These are phyloP conservation scores for Danio kyathit DNA, from an alignment of 2,797 vertebrate species.

Conservation along the genomic window DNA sequence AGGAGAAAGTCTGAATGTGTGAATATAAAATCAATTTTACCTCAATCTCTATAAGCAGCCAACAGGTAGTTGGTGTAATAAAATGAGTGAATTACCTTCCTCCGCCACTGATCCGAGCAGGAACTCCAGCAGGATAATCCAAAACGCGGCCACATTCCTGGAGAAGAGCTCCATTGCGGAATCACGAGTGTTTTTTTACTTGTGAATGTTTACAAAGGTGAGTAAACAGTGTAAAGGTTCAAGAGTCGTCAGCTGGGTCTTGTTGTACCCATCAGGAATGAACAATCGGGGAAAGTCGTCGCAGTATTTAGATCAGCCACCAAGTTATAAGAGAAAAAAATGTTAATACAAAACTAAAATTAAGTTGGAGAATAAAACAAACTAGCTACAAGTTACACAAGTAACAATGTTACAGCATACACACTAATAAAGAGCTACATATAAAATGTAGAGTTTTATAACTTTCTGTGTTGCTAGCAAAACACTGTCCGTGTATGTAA, in stretches of 20 bases:
- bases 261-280: slow-evolving; percentile 62
- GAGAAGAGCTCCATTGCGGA: slow-evolving; percentile 74
- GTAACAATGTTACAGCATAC: too few relatives aligned
- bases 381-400: too few relatives aligned
- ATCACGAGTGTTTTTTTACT: slow-evolving; percentile 29
- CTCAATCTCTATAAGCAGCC: background rate
- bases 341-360: background rate
- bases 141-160: slow-evolving; percentile 68
- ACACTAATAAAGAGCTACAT: too few relatives aligned
- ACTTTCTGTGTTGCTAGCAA: too few relatives aligned
- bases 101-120: slow-evolving; percentile 71
- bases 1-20: too few relatives aligned
- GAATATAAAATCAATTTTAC: too few relatives aligned
- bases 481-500: background rate
- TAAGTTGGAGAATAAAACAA: background rate
- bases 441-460: too few relatives aligned
- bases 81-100: slow-evolving; percentile 75
- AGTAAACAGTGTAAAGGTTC: slow-evolving; percentile 46
- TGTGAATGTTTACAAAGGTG: slow-evolving; percentile 28
- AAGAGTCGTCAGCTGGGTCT: slow-evolving; percentile 70
- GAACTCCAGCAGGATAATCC: slow-evolving; percentile 68
- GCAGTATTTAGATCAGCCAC: background rate
- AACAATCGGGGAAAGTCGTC: slow-evolving; percentile 11
- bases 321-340: background rate
- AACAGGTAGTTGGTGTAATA: slow-evolving; percentile 48